A percentile compares a stretch with the other conserved stretches of the same genome.
Conservation (phyloP, 2,113 vertebrate genomes). For the Sylvia atricapilla region DNA sequence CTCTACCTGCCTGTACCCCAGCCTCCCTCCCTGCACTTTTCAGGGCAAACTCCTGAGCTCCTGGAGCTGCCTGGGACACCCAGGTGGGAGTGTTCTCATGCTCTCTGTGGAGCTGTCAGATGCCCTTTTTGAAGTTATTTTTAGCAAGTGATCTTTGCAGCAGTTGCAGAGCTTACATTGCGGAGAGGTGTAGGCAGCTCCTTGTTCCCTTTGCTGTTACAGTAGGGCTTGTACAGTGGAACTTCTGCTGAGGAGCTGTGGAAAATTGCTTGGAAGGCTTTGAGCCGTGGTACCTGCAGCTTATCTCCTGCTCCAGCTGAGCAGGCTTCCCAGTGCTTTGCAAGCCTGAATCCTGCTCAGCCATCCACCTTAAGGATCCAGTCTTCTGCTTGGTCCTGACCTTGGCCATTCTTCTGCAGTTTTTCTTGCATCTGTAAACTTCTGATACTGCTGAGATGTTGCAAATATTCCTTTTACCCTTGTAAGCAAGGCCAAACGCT, state of each 20-base stretch:
- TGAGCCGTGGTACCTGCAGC: not conserved
- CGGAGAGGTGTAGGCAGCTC: slow-evolving; percentile 46
- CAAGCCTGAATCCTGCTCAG: not conserved
- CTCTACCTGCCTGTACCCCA: not conserved
- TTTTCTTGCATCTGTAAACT: not conserved
- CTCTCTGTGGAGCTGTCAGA: not conserved
- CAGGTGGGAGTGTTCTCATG: slow-evolving; percentile 40
- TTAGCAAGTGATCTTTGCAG: slow-evolving; percentile 54
- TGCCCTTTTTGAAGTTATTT: slow-evolving; percentile 68
- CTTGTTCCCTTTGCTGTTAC: slow-evolving; percentile 22
- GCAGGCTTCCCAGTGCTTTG: not conserved
- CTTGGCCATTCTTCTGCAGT: not conserved
- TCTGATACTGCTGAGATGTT: not conserved
- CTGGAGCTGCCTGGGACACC: not conserved
- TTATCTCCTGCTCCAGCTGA: not conserved
- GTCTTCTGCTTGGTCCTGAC: not conserved
- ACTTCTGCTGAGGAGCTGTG: not conserved
- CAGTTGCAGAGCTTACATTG: slow-evolving; percentile 42
- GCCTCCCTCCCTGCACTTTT: not conserved
- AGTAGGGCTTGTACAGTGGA: not conserved
- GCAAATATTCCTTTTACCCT: not conserved
- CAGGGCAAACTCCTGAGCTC: not conserved
- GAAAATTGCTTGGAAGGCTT: not conserved
- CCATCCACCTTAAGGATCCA: not conserved
- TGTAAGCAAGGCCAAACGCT: not conserved